A percentile compares a stretch with the other conserved stretches of the same genome.
These are phyloP conservation scores for Urophycis tenuis DNA, from an alignment of 2,797 vertebrate species.

Conservation along the genomic window DNA sequence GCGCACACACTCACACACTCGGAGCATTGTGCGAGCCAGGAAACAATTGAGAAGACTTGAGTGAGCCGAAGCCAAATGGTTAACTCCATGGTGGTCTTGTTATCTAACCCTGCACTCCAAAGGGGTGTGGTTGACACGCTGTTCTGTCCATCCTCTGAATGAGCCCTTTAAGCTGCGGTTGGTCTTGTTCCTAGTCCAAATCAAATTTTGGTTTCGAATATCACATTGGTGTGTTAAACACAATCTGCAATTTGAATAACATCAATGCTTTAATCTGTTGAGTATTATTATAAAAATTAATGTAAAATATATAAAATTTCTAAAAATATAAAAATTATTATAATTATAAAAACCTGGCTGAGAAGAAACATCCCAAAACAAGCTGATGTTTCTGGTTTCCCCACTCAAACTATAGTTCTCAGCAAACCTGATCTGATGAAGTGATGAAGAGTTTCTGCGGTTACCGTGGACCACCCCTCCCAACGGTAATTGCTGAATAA, in stretches of 20 bases:
- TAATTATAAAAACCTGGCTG: too few species aligned
- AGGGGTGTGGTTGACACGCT: background rate
- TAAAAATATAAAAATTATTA: too few species aligned
- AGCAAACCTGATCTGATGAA: background rate
- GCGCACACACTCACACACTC: conserved; percentile 11
- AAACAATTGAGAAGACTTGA: conserved; percentile 10
- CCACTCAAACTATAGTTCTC: background rate
- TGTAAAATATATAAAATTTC: too few species aligned
- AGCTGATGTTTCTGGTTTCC: too few species aligned
- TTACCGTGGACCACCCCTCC: background rate
- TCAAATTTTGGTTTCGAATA: background rate
- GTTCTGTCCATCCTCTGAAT: background rate
- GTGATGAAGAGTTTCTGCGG: background rate
- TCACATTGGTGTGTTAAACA: background rate
- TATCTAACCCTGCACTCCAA: conserved; percentile 4
- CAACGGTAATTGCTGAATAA: background rate
- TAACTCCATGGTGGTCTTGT: background rate
- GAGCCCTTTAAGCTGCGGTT: background rate
- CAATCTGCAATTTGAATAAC: background rate
- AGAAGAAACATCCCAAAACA: too few species aligned
- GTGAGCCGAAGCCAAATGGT: background rate
- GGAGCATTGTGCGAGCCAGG: background rate
- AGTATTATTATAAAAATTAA: background rate
- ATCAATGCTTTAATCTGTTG: background rate
- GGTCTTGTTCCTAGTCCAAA: background rate